phyloP scores from a whole-genome alignment of 2,888 invertebrate species.

The Byasa hedistus region DNA sequence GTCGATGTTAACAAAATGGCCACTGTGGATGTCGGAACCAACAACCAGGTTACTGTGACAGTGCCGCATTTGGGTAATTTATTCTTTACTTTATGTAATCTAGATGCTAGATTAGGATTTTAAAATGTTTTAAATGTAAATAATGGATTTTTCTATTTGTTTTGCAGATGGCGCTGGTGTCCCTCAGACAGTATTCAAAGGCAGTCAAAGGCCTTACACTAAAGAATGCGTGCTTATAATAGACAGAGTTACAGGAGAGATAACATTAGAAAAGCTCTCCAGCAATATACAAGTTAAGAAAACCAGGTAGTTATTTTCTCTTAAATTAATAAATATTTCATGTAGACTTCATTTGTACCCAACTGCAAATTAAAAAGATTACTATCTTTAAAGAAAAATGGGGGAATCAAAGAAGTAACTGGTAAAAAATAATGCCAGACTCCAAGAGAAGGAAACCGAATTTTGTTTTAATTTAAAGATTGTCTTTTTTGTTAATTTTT shows the following conservation, averaged over 20 bases:
- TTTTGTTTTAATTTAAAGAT: too few species aligned
- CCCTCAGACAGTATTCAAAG: slow-evolving; percentile 96
- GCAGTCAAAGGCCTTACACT: slow-evolving; percentile 93
- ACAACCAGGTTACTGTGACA: slow-evolving; percentile 94
- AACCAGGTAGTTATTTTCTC: slow-evolving; percentile 82
- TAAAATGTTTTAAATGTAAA: too few species aligned
- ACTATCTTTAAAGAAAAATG: too few species aligned
- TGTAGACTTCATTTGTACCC: too few species aligned
- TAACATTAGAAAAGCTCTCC: slow-evolving; percentile 94
- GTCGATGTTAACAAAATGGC: slow-evolving; percentile 96
- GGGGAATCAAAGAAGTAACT: too few species aligned
- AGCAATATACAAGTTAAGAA: slow-evolving; percentile 96
- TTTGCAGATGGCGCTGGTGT: slow-evolving; percentile 90
- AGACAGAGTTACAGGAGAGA: slow-evolving; percentile 94
- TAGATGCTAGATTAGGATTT: too few species aligned
- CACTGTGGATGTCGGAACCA: slow-evolving; percentile 92
- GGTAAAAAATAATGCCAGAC: too few species aligned
- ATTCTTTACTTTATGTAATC: neutral
- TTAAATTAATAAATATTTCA: neutral
- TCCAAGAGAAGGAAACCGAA: too few species aligned
- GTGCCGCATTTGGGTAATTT: slow-evolving; percentile 91
- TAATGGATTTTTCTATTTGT: too few species aligned
- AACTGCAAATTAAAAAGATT: too few species aligned
- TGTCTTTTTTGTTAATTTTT: slow-evolving; percentile 3
- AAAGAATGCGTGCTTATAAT: slow-evolving; percentile 98